Evolutionary conservation across 2,113 vertebrate species (phyloP).

Genomic region (Catharus minimus): DNA sequence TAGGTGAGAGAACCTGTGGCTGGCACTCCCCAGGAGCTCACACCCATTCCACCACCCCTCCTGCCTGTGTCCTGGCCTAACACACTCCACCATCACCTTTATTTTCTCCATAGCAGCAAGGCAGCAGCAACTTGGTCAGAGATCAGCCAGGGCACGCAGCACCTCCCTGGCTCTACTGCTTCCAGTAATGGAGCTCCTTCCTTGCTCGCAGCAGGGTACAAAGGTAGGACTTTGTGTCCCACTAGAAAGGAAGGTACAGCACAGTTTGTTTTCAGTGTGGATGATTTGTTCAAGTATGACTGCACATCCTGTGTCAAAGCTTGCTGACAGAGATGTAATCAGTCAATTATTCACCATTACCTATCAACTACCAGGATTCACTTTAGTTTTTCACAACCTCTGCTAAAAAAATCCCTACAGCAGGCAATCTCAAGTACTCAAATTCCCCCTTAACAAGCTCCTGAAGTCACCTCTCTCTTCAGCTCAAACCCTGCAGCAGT

Average conservation of each 20-base stretch:
- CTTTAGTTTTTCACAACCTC: neutral
- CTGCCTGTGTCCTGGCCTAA: neutral
- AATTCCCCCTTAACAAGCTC: neutral
- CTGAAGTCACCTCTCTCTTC: neutral
- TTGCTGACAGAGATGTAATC: neutral
- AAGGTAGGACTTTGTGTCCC: neutral
- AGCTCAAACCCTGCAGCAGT: neutral
- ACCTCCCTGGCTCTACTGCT: neutral
- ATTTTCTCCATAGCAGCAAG: neutral
- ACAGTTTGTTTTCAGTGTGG: neutral
- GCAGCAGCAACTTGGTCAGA: neutral
- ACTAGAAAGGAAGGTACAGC: neutral
- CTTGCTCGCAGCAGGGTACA: neutral
- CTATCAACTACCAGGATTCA: neutral
- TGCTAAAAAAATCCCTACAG: neutral
- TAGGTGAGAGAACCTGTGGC: fast-evolving
- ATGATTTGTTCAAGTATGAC: neutral
- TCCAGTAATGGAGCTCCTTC: neutral
- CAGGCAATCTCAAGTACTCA: neutral
- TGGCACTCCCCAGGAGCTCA: neutral
- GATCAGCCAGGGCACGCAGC: fast-evolving
- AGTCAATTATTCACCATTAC: neutral
- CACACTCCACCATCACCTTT: fast-evolving
- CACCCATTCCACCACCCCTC: neutral
- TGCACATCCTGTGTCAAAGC: neutral